Evolutionary conservation across 2,113 vertebrate genomes (phyloP).

Genomic region (Desmodus rotundus): DNA sequence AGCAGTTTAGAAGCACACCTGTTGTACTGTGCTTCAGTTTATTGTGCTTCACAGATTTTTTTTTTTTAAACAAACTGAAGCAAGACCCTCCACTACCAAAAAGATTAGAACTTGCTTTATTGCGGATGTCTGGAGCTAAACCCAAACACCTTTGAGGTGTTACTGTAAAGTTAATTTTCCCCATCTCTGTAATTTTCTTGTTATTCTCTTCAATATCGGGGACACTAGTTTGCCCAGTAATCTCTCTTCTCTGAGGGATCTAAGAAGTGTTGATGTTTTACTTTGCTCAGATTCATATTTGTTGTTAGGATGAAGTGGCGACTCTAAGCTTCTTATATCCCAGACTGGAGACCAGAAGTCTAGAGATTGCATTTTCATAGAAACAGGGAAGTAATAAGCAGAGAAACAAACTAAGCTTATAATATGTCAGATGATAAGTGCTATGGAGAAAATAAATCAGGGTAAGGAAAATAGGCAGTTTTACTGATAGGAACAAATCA

Average conservation of each 20-base stretch:
- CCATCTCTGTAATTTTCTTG: background rate
- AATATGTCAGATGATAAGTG: background rate
- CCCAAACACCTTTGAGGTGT: background rate
- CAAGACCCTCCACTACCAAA: background rate
- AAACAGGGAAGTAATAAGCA: background rate
- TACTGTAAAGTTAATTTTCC: background rate
- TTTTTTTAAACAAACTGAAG: background rate
- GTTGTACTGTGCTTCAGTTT: background rate
- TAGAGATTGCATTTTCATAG: background rate
- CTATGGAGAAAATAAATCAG: background rate
- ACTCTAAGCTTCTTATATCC: background rate
- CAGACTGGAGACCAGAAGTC: background rate
- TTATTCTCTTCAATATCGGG: background rate
- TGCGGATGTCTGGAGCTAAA: background rate
- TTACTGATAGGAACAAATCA: background rate
- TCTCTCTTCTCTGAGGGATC: background rate
- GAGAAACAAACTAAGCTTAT: background rate
- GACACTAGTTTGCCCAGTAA: background rate
- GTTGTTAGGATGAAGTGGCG: background rate
- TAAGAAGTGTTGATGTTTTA: background rate
- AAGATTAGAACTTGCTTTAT: background rate
- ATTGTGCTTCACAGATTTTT: background rate
- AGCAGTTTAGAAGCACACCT: background rate
- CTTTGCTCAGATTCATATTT: background rate
- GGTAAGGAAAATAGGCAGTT: background rate